Evolutionary conservation across 2,888 invertebrate species (phyloP).

Genomic region (Drosophila villosipedis): DNA sequence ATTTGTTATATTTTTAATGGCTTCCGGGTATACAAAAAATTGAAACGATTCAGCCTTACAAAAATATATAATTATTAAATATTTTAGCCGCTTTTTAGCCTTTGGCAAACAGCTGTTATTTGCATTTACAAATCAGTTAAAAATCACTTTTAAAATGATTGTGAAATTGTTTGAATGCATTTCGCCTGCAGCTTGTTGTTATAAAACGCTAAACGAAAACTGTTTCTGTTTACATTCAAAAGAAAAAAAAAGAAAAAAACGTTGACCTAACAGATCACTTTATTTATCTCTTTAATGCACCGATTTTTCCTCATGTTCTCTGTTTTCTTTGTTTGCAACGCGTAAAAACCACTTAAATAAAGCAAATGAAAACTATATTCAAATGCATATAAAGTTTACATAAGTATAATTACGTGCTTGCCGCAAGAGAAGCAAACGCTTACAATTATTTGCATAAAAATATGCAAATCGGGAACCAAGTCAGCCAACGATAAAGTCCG

Average conservation of each 20-base stretch:
- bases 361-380: constrained; percentile 59
- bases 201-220: background rate
- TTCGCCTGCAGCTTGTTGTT: constrained; percentile 1
- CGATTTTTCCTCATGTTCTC: background rate
- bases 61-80: background rate
- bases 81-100: constrained; percentile 10
- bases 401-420: constrained; percentile 26
- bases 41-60: background rate
- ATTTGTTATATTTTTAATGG: background rate
- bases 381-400: constrained; percentile 58
- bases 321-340: constrained; percentile 26
- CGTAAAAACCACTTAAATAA: constrained; percentile 57
- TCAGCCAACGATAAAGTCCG: constrained; percentile 28
- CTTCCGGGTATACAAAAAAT: background rate
- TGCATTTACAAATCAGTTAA: constrained; percentile 48
- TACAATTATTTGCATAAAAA: constrained; percentile 68
- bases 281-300: constrained; percentile 21
- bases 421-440: constrained; percentile 9
- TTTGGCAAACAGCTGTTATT: constrained; percentile 37
- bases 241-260: constrained; percentile 1
- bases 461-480: constrained; percentile 49
- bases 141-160: constrained; percentile 33
- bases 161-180: constrained; percentile 44
- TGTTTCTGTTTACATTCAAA: constrained; percentile 20
- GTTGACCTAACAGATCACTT: background rate